Base-by-base conservation (phyloP, 1,140 invertebrate species). In the Anagrus nilaparvatae region DNA sequence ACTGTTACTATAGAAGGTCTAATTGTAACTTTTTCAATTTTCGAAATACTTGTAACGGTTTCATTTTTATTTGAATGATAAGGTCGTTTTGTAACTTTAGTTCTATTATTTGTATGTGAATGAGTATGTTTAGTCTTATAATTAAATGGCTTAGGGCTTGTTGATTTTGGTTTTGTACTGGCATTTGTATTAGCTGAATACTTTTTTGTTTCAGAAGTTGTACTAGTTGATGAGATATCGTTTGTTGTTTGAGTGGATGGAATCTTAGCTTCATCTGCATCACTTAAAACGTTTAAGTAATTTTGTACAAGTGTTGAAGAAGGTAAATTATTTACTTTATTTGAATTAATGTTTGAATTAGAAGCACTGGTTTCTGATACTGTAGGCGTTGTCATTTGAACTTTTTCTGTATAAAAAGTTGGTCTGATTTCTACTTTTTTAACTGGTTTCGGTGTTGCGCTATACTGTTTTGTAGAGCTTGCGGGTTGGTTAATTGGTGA, bases 1-100 rank as follows among this genome's bases (percentile, higher is more conserved):
- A 48, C 48, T 10, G 55, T 48, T 34, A 58, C 54, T n/a, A 52
- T 53, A 6, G 59, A 31, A 0, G 66, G 63, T 20, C 56, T 60
- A 28, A 67, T 56, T 0, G 61, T 69, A 0, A 67, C 66, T 20
- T 67, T 69, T 47, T 69, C 66, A 31, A 69, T 59, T 44, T 63
- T 67, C 0, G 58, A 61, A 2, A 55, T 61, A 2, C 40, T 43
- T 12, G 35, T 43, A 1, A 47, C 24, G 12, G 29, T 43, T 14
- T 47, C 45, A 28, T 43, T 46, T 18, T 46, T 47, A 34, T 25
- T 31, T 6, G 12, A 2, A 14, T n/a, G n/a, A n/a, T 46, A 35
- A 1, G 47, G 40, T 16, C 35, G 35, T 45, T 42, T 12, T 1
- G 35, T n/a, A n/a, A n/a, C n/a, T n/a, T n/a, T n/a, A n/a, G n/a